Conservation (phyloP, 2,888 invertebrate genomes). For the Tetragonisca angustula region DNA sequence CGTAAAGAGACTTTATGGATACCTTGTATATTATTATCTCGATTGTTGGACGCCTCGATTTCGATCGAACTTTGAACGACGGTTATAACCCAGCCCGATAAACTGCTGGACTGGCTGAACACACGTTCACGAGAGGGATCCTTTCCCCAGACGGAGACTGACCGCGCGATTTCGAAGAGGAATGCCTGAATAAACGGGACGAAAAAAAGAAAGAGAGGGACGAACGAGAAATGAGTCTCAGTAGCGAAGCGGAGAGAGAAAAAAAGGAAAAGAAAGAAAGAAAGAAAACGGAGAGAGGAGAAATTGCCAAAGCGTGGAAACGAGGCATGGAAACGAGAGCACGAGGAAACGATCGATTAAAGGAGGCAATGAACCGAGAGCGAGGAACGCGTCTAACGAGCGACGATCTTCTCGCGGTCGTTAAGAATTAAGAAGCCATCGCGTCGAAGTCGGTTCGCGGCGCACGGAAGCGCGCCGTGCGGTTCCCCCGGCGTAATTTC, state of each 20-base stretch:
- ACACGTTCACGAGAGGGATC: neutral
- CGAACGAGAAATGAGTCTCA: no score
- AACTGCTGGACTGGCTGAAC: neutral
- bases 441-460: neutral
- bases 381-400: neutral
- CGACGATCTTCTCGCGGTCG: neutral
- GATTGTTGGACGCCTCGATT: slow-evolving; percentile 14
- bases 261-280: no score
- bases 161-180: no score
- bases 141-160: neutral
- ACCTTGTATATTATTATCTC: neutral
- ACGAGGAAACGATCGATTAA: neutral
- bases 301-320: neutral
- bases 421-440: slow-evolving; percentile 24
- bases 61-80: slow-evolving; percentile 51
- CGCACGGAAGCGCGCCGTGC: slow-evolving; percentile 34
- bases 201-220: no score
- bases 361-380: neutral
- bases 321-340: neutral
- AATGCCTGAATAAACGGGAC: no score
- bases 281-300: no score
- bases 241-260: no score
- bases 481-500: slow-evolving; percentile 41
- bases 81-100: slow-evolving; percentile 44
- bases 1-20: no score